Conservation (phyloP, 2,113 vertebrate species). For the Accipiter cooperii region DNA sequence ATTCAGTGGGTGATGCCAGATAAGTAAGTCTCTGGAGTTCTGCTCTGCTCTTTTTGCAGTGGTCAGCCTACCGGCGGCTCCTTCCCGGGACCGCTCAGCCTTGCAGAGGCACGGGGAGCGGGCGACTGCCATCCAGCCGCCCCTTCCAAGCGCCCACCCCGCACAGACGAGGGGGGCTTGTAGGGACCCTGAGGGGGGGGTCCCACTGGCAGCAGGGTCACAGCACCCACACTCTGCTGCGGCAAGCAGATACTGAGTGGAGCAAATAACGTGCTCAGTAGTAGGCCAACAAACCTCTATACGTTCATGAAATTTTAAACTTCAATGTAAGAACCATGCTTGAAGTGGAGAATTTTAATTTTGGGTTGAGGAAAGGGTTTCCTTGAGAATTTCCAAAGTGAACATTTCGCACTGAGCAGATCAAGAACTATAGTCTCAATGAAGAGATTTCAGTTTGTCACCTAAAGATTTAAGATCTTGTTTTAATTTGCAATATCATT, state of each 20-base stretch:
- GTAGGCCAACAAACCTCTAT: neutral
- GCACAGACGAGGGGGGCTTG: rapidly evolving
- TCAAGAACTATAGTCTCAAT: neutral
- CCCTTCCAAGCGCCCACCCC: neutral
- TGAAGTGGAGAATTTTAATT: neutral
- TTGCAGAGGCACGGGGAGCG: neutral
- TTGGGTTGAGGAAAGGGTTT: neutral
- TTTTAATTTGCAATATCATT: neutral
- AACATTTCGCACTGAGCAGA: neutral
- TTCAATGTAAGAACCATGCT: neutral
- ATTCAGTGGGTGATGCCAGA: neutral
- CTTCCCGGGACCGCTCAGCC: rapidly evolving
- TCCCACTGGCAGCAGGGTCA: rapidly evolving
- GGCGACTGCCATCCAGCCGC: rapidly evolving
- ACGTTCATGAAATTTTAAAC: neutral
- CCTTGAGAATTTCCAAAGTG: neutral
- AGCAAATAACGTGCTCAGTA: neutral
- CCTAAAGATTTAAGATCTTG: neutral
- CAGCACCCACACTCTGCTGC: neutral
- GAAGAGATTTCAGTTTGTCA: neutral
- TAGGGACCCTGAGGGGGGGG: rapidly evolving
- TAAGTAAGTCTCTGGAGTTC: neutral
- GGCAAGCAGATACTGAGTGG: neutral
- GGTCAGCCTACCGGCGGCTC: rapidly evolving
- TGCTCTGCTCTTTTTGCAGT: neutral